These are phyloP conservation scores for Athene cunicularia DNA, from an alignment of 2,113 vertebrate species.

Conservation along the genomic window DNA sequence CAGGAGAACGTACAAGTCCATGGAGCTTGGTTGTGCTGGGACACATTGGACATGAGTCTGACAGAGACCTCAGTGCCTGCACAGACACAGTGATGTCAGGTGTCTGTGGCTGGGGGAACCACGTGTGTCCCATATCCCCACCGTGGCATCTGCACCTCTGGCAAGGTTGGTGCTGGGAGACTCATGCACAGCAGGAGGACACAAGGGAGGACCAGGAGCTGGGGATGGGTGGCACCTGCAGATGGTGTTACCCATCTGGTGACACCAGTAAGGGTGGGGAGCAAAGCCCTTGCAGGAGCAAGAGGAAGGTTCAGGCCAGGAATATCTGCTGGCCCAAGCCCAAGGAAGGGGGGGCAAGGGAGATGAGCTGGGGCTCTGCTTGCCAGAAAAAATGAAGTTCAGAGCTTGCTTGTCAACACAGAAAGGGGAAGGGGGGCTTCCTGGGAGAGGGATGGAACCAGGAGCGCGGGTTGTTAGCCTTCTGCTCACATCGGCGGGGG, in stretches of 20 bases:
- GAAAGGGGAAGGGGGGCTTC: slow-evolving; percentile 36
- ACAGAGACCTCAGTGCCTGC: background rate
- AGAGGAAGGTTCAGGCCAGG: background rate
- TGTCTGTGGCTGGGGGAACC: background rate
- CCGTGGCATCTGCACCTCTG: background rate
- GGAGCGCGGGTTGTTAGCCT: slow-evolving; percentile 58
- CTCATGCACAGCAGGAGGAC: background rate
- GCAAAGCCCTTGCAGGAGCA: background rate
- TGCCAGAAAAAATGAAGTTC: slow-evolving; percentile 54
- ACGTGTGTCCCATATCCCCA: fast-evolving
- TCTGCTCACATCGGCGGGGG: slow-evolving; percentile 69
- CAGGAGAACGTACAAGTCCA: background rate
- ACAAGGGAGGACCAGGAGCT: background rate
- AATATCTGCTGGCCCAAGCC: background rate
- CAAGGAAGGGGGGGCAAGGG: background rate
- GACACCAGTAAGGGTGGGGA: background rate
- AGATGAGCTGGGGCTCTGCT: background rate
- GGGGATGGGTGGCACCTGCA: background rate
- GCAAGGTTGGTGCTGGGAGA: background rate
- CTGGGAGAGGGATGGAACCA: slow-evolving; percentile 18
- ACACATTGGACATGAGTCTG: background rate
- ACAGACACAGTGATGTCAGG: background rate
- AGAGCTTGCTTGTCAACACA: slow-evolving; percentile 37
- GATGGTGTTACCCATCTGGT: background rate
- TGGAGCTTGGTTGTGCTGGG: background rate